phyloP scores from a whole-genome alignment of 2,113 vertebrate genomes.

The Pantherophis guttatus region DNA sequence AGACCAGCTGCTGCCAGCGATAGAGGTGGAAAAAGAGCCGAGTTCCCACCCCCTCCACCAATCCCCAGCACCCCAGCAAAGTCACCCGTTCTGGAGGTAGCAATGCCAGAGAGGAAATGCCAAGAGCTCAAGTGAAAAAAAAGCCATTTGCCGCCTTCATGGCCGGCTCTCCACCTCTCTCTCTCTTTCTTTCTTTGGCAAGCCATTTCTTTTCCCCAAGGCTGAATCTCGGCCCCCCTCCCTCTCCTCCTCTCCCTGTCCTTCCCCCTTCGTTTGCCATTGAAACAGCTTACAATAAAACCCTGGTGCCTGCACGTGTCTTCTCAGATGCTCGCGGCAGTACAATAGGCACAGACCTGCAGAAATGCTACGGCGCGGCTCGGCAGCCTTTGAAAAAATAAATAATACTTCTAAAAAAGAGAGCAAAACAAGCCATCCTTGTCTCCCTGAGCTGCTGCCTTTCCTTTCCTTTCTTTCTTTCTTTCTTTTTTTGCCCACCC shows the following conservation, averaged over 20 bases:
- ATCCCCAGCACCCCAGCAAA: conserved; percentile 54
- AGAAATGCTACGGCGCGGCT: conserved; percentile 5
- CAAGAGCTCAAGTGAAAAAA: conserved; percentile 52
- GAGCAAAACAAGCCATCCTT: conserved; percentile 18
- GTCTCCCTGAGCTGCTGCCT: conserved; percentile 4
- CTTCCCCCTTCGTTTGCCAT: conserved; percentile 48
- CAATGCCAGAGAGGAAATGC: conserved; percentile 59
- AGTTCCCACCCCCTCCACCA: conserved; percentile 32
- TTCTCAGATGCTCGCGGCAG: conserved; percentile 55
- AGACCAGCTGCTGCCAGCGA: conserved; percentile 60
- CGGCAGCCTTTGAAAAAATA: conserved; percentile 46
- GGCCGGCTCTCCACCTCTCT: conserved; percentile 45
- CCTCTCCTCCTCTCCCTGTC: background rate
- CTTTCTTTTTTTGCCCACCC: conserved; percentile 21
- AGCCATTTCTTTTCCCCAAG: conserved; percentile 38
- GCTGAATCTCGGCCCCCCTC: conserved; percentile 8
- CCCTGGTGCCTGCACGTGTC: conserved; percentile 53
- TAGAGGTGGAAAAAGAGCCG: conserved; percentile 37
- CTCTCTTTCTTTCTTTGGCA: conserved; percentile 20
- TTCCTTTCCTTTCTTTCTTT: background rate
- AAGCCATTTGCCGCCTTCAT: conserved; percentile 54
- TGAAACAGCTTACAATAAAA: conserved; percentile 65
- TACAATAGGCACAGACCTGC: conserved; percentile 62
- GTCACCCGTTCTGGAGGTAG: conserved; percentile 60
- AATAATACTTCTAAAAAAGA: background rate